Evolutionary conservation across 2,113 vertebrate genomes (phyloP).

Genomic region (Andinoacara biseriatus): DNA sequence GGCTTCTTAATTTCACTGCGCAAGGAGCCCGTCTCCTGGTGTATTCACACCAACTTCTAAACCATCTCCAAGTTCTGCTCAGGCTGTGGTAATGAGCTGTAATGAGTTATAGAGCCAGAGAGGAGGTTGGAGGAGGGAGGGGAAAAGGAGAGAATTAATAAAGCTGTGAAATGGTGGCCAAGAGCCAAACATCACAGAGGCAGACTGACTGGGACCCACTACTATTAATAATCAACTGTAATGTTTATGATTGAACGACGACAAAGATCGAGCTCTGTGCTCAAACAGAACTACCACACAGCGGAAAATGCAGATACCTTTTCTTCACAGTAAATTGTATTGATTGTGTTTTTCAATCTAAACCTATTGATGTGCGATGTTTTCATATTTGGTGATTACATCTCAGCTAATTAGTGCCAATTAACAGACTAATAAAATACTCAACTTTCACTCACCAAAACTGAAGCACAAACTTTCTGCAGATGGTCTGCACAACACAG

Average conservation of each 20-base stretch:
- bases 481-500: not conserved
- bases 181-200: slow-evolving; percentile 31
- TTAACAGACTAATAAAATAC: not conserved
- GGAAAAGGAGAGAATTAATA: slow-evolving; percentile 31
- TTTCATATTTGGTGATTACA: not conserved
- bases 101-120: slow-evolving; percentile 39
- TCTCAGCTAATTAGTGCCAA: not conserved
- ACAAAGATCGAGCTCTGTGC: not conserved
- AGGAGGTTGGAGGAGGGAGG: not conserved
- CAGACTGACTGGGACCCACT: slow-evolving; percentile 14
- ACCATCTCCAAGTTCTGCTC: slow-evolving; percentile 23
- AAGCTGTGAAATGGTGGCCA: slow-evolving; percentile 26
- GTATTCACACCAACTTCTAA: slow-evolving; percentile 15
- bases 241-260: slow-evolving; percentile 17
- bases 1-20: slow-evolving; percentile 7
- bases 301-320: not conserved
- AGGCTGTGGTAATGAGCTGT: slow-evolving; percentile 34
- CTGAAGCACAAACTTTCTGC: not conserved
- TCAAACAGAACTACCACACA: not conserved
- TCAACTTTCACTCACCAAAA: not conserved
- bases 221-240: not conserved
- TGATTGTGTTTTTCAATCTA: not conserved
- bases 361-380: not conserved
- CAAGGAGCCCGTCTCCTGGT: not conserved
- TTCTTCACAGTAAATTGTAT: not conserved